phyloP scores from a whole-genome alignment of 2,797 vertebrate genomes.

The Propithecus deckenii region DNA sequence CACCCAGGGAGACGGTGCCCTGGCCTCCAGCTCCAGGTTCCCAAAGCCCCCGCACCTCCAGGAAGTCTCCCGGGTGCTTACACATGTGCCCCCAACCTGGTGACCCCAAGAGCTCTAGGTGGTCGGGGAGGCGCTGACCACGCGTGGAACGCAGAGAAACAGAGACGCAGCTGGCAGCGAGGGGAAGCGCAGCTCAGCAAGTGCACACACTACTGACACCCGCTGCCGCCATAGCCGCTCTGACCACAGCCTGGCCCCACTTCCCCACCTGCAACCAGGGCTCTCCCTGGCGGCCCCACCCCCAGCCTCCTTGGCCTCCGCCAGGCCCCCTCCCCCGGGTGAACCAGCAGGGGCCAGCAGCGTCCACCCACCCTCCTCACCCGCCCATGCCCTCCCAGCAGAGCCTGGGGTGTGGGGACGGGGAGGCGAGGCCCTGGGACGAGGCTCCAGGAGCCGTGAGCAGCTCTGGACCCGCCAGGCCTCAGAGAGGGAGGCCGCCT shows the following conservation, averaged over 20 bases:
- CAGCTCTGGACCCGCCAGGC: neutral
- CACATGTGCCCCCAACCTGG: fast-evolving
- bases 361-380: fast-evolving
- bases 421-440: too few relatives aligned
- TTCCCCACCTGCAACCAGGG: neutral
- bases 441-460: neutral
- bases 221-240: neutral
- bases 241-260: fast-evolving
- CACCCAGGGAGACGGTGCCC: fast-evolving
- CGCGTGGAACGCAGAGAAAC: fast-evolving
- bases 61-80: neutral
- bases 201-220: too few relatives aligned
- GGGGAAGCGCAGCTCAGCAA: too few relatives aligned
- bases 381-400: neutral
- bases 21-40: too few relatives aligned
- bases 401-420: neutral
- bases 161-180: neutral
- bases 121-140: neutral
- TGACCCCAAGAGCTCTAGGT: neutral
- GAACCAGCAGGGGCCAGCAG: neutral
- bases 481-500: neutral
- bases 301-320: neutral
- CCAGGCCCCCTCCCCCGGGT: neutral
- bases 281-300: too few relatives aligned
- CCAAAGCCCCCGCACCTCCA: neutral